Conservation (phyloP, 1,140 invertebrate species). For the Trichonephila clavipes region DNA sequence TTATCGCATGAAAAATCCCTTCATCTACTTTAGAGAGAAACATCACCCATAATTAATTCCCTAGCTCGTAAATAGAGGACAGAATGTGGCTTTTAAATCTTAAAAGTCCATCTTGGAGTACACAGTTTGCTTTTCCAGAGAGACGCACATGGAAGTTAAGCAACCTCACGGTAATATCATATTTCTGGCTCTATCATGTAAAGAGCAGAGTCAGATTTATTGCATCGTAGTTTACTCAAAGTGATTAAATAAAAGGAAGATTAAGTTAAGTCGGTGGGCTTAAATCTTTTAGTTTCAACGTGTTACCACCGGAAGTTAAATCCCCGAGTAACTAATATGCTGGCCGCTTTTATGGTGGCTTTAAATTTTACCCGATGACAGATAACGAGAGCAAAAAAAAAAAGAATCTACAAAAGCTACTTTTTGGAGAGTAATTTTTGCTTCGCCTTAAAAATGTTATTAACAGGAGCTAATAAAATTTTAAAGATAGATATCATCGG, state of each 20-base stretch:
- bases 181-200: slow-evolving; percentile 41
- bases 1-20: slow-evolving; percentile 6
- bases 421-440: neutral
- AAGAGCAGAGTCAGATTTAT: slow-evolving; percentile 47
- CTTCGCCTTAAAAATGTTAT: neutral
- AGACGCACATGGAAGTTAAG: neutral
- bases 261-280: slow-evolving; percentile 39
- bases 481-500: neutral
- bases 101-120: neutral
- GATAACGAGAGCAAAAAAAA: neutral
- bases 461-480: slow-evolving; percentile 10
- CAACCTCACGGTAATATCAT: neutral
- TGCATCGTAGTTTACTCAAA: slow-evolving; percentile 10
- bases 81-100: slow-evolving; percentile 14
- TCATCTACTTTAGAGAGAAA: neutral
- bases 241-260: slow-evolving; percentile 47
- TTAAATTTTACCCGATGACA: slow-evolving; percentile 22
- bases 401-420: too few species aligned
- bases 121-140: neutral
- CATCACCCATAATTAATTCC: slow-evolving; percentile 27
- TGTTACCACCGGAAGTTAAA: slow-evolving; percentile 4
- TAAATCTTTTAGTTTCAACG: slow-evolving; percentile 20
- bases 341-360: neutral
- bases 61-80: neutral
- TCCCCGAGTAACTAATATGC: neutral